Percentiles rank a stretch among this genome's conserved stretches.
phyloP scores from a whole-genome alignment of 2,797 vertebrate species.

The Furcifer pardalis region DNA sequence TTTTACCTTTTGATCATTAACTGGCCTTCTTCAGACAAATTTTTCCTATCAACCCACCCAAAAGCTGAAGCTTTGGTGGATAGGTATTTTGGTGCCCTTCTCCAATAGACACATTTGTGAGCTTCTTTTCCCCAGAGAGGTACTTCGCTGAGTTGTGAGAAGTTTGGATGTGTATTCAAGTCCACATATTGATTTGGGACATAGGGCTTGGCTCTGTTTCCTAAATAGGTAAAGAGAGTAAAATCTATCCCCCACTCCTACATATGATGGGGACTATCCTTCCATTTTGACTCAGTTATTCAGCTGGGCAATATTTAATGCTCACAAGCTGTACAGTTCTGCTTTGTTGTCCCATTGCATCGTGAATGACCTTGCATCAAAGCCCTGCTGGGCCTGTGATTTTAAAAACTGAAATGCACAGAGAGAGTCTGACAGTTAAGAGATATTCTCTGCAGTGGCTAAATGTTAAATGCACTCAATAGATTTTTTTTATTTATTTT shows the following conservation, averaged over 20 bases:
- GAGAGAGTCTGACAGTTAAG: neutral
- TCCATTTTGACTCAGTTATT: neutral
- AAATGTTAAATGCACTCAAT: slow-evolving; percentile 13
- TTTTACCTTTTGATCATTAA: too few relatives aligned
- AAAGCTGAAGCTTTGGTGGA: neutral
- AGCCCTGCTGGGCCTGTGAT: neutral
- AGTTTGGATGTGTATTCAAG: neutral
- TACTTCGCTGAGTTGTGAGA: neutral
- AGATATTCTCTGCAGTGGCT: neutral
- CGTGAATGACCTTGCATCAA: neutral
- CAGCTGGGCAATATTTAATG: neutral
- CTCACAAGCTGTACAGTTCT: neutral
- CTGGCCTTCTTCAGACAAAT: neutral
- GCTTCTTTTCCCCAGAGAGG: neutral
- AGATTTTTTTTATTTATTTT: slow-evolving; percentile 32
- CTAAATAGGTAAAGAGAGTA: neutral
- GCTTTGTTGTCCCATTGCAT: neutral
- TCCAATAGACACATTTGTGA: too few relatives aligned
- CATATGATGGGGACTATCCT: neutral
- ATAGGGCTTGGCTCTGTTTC: neutral
- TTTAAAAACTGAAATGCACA: neutral
- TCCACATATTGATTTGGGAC: neutral
- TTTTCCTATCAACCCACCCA: neutral
- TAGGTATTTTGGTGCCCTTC: too few relatives aligned
- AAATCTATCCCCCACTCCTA: neutral